Base-by-base conservation (phyloP, 2,113 vertebrate species). In the Scartelaos histophorus region DNA sequence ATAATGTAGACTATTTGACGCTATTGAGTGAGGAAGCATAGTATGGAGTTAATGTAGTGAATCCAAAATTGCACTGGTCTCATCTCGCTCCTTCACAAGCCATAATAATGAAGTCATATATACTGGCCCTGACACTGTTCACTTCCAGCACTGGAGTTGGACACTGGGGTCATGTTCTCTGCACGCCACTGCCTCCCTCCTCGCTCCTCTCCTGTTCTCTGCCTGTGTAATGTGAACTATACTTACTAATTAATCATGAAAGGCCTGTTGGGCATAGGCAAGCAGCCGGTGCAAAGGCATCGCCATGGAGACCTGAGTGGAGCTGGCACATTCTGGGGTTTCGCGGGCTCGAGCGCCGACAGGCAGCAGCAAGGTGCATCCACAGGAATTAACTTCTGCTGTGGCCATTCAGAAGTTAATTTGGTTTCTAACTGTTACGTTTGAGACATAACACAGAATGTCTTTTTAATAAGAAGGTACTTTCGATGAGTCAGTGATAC, bases 221-320 rank as follows among this genome's bases (percentile, higher is more conserved):
- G 47, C 4, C 62, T 51, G n/a, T 53, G 45, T 69, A 64, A 66
- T 46, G 29, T 46, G 43, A 79, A 65, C 66, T 17, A 51, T 35
- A 35, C 54, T 65, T 10, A 15, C 69, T 86, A 78, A 84, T 84
- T 79, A 81, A 61, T 49, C 71, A 4, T 82, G 66, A 74, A 73
- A 80, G 51, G 58, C 58, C 79, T 71, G 66, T 43, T 73, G 68
- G 85, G 71, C 68, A 45, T 82, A 75, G 67, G 77, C 45, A 38
- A 54, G 47, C 51, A 76, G 74, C 21, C 61, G 46, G 47, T 57
- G 70, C 38, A 51, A 43, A 70, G 71, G 19, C 15, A 17, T 70
- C 25, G 65, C 51, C 43, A 47, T 51, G 19, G 65, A 77, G 67
- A 66, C 22, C 1, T 25, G 70, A 47, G 56, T 38, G 25, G 24